Base-by-base conservation (phyloP, 2,113 vertebrate species). In the Xenopus tropicalis region DNA sequence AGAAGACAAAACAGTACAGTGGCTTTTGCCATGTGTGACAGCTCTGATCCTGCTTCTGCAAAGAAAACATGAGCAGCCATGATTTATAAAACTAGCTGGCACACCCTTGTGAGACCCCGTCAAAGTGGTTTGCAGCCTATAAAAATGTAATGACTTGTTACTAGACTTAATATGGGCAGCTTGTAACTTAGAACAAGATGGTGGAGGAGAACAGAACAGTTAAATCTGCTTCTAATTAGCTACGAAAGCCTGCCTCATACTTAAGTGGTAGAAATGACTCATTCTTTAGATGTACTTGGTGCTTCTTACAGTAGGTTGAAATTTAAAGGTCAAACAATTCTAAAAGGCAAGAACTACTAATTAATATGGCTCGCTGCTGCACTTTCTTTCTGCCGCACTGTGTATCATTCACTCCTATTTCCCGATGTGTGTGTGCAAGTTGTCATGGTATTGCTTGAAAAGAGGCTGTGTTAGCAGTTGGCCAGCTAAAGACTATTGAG, bases 301-400 rank as follows among this genome's bases (percentile, higher is more conserved):
- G 25, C 54, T 58, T 20, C 58, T 58, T 65, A n/a, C 61, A 65
- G 71, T 57, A 19, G 24, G 14, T 46, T 74, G 23, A 25, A 67
- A 51, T 58, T 67, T 58, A 74, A 74, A 74, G 63, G 71, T 73
- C 71, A 59, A 22, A 73, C 19, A 46, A 54, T 44, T 73, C 63
- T 59, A 43, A 66, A 20, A 29, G 48, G 62, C 61, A 56, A 16
- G 46, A 46, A 44, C 63, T 46, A 46, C 37, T 63, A 73, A 73
- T 73, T 73, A 73, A 54, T 66, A 24, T 48, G 20, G 56, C 23
- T 3, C 4, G 12, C 22, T 51, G 20, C 48, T 57, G 64, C 20
- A 46, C 66, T 74, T 21, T 42, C 11, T 56, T 42, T 61, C 61
- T 7, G 43, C 44, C 42, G 21, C 19, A 58, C 20, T 69, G 42